Base-by-base conservation (phyloP, 2,888 invertebrate species). In the Coremacera marginata region DNA sequence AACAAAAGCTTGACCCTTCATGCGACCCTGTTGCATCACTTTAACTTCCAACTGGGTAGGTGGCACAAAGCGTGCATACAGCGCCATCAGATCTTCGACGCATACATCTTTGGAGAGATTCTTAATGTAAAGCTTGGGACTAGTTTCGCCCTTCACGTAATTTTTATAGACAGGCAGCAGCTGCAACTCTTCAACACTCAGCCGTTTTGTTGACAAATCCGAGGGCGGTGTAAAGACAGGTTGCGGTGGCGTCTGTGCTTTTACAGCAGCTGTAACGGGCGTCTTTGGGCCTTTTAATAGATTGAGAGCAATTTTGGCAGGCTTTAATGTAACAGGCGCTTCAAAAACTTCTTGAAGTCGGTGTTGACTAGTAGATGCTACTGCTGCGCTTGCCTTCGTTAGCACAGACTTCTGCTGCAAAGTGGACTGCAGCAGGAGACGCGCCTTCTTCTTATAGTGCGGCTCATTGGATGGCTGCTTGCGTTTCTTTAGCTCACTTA, bases 1-100 rank as follows among this genome's bases (percentile, higher is more conserved):
- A 0, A 98, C 92, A 91, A 98, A 98, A 0, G 96, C 97, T 89
- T 98, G 98, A 0, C 98, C 98, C 89, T 97, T 98, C 98, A 98
- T 98, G 85, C 96, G 92, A 0, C 98, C 98, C 88, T 96, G 96
- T 86, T 96, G 95, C 97, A 98, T 96, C 16, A 97, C 91, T 82
- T 95, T 92, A 5, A 98, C 93, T 88, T 92, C 92, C 88, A 93
- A 92, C 70, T 91, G 90, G 67, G 90, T 82, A 9, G 83, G 82
- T 7, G 79, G 77, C 3, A 90, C 86, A 85, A 94, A 97, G 72
- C 94, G 91, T 78, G 92, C 93, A 87, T 94, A 98, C 80, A 98
- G 93, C 81, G 92, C 92, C 82, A 93, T 92, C 5, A 98, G 90
- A 90, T 96, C 95, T 82, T 92, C 91, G 70, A 93, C 92, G n/a